These are phyloP conservation scores for Cinclus cinclus DNA, from an alignment of 2,113 vertebrate genomes.

Conservation along the genomic window DNA sequence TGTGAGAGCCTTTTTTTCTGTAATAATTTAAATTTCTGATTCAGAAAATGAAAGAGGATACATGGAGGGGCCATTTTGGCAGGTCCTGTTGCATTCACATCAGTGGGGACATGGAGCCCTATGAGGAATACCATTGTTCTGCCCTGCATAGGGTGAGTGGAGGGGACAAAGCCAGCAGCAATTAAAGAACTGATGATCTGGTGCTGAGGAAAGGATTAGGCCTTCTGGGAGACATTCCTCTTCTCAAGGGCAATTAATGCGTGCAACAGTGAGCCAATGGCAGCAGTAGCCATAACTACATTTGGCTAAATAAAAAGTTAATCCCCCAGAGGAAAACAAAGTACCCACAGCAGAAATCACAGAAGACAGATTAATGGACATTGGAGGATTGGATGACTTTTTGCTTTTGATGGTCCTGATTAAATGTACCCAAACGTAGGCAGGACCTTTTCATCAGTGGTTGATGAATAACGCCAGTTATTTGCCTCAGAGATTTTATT, in stretches of 20 bases:
- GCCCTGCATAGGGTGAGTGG: fast-evolving
- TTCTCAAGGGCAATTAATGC: background rate
- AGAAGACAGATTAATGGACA: background rate
- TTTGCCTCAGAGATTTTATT: background rate
- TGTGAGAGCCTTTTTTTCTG: background rate
- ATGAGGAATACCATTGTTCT: fast-evolving
- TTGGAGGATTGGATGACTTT: background rate
- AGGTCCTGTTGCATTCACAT: background rate
- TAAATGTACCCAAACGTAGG: background rate
- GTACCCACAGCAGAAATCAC: background rate
- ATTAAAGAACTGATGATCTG: background rate
- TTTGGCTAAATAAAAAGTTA: constrained; percentile 34
- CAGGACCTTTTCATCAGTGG: background rate
- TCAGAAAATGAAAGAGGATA: background rate
- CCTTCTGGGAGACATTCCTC: background rate
- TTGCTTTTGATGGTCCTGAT: background rate
- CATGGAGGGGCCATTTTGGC: background rate
- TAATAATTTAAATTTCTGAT: background rate
- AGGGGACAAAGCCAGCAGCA: background rate
- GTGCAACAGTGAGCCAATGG: background rate
- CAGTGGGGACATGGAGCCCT: fast-evolving
- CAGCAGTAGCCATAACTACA: background rate
- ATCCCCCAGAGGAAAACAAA: background rate
- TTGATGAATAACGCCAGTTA: background rate
- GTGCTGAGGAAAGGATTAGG: background rate